A percentile compares a stretch with the other conserved stretches of the same genome.
Conservation (phyloP, 2,888 invertebrate genomes). For the Phengaris arion region DNA sequence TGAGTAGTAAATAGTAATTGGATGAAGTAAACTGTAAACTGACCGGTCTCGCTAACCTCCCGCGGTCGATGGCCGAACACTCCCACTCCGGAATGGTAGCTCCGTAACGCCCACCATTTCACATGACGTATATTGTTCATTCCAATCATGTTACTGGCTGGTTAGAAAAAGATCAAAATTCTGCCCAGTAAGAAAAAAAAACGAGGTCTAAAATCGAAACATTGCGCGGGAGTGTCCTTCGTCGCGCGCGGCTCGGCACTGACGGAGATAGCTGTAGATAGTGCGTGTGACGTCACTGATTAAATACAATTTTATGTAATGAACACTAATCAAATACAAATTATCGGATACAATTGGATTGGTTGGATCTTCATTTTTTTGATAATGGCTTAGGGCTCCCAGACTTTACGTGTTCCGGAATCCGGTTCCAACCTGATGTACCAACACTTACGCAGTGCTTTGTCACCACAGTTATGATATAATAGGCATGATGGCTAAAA, state of each 20-base stretch:
- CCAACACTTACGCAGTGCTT: too few relatives aligned
- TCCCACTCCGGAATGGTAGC: conserved; percentile 78
- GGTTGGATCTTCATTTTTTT: too few relatives aligned
- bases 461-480: too few relatives aligned
- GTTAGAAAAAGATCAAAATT: neutral
- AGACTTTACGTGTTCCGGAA: too few relatives aligned
- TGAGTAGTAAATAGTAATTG: neutral
- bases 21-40: conserved; percentile 38
- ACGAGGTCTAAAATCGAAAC: conserved; percentile 16
- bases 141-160: conserved; percentile 15
- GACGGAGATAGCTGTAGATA: conserved; percentile 11
- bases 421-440: too few relatives aligned
- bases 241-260: conserved; percentile 11
- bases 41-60: conserved; percentile 60
- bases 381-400: too few relatives aligned
- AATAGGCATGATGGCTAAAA: too few relatives aligned
- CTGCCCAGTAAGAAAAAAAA: neutral
- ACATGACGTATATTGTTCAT: conserved; percentile 51
- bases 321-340: neutral
- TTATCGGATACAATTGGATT: neutral
- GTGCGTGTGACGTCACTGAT: conserved; percentile 10
- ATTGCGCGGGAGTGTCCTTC: conserved; percentile 25
- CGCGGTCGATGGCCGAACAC: conserved; percentile 81
- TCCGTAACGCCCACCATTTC: conserved; percentile 51
- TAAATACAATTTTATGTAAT: conserved; percentile 6